These are phyloP conservation scores for Drosophila mojavensis DNA, from an alignment of 1,140 invertebrate genomes.

Conservation along the genomic window DNA sequence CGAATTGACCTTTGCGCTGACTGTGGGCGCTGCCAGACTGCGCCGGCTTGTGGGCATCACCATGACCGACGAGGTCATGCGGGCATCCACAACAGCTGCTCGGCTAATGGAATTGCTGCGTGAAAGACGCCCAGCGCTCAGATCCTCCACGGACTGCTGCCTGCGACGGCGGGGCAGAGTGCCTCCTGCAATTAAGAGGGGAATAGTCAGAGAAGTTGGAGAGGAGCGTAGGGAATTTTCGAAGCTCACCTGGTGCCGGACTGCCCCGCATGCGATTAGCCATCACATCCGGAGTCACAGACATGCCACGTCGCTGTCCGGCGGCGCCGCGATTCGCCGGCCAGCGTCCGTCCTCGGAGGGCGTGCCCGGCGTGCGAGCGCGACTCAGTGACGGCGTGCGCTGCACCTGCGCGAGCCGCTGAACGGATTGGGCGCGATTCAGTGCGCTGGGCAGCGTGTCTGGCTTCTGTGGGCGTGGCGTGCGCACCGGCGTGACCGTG, in stretches of 20 bases:
- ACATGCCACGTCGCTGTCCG: slow-evolving; percentile 55
- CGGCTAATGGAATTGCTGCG: slow-evolving; percentile 84
- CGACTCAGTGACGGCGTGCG: slow-evolving; percentile 86
- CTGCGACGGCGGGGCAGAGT: slow-evolving; percentile 89
- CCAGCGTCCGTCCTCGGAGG: slow-evolving; percentile 89
- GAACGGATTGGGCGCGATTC: slow-evolving; percentile 84
- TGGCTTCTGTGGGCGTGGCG: slow-evolving; percentile 85
- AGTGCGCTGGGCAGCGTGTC: slow-evolving; percentile 79
- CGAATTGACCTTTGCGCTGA: slow-evolving; percentile 73
- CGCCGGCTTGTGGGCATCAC: slow-evolving; percentile 63
- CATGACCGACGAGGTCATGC: slow-evolving; percentile 84
- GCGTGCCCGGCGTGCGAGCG: slow-evolving; percentile 87
- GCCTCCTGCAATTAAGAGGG: slow-evolving; percentile 77
- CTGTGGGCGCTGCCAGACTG: slow-evolving; percentile 54
- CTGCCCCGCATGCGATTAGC: slow-evolving; percentile 75
- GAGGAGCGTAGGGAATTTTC: neutral
- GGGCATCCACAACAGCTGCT: slow-evolving; percentile 62
- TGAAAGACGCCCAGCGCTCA: slow-evolving; percentile 72
- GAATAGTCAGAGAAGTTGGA: slow-evolving; percentile 84
- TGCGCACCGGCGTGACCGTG: slow-evolving; percentile 76
- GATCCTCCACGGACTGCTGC: slow-evolving; percentile 86
- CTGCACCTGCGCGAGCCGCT: slow-evolving; percentile 85
- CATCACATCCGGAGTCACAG: slow-evolving; percentile 73
- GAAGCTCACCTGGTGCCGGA: slow-evolving; percentile 73
- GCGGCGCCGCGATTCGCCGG: slow-evolving; percentile 82